Conservation (phyloP, 2,888 invertebrate genomes). For the Mayetiola destructor region DNA sequence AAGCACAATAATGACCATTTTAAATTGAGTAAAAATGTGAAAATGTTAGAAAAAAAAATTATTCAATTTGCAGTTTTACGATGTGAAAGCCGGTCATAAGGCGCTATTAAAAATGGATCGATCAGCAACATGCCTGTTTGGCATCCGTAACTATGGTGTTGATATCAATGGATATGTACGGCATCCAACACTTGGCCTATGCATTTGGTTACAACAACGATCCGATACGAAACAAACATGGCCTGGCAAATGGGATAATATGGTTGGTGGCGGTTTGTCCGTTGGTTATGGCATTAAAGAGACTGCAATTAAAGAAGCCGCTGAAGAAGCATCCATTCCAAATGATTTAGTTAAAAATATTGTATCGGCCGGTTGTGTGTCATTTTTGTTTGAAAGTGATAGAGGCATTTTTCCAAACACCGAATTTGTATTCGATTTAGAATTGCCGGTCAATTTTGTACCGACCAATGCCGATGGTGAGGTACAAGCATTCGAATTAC, state of each 20-base stretch:
- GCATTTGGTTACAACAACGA: slow-evolving; percentile 85
- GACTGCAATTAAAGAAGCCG: slow-evolving; percentile 85
- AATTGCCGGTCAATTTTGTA: slow-evolving; percentile 74
- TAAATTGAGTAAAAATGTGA: neutral
- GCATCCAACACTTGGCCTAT: slow-evolving; percentile 70
- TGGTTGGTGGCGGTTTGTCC: slow-evolving; percentile 86
- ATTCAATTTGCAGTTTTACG: slow-evolving; percentile 54
- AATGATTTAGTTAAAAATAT: slow-evolving; percentile 51
- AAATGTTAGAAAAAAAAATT: neutral
- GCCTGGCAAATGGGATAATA: slow-evolving; percentile 93
- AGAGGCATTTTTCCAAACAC: slow-evolving; percentile 88
- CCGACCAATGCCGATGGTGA: slow-evolving; percentile 92
- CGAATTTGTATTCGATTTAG: slow-evolving; percentile 85
- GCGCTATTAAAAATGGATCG: slow-evolving; percentile 69
- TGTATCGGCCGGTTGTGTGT: slow-evolving; percentile 36
- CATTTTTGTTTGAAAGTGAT: slow-evolving; percentile 79
- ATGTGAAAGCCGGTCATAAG: slow-evolving; percentile 58
- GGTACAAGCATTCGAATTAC: slow-evolving; percentile 77
- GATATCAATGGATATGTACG: slow-evolving; percentile 87
- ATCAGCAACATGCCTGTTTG: slow-evolving; percentile 85
- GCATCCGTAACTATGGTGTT: slow-evolving; percentile 85
- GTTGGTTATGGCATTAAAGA: slow-evolving; percentile 78
- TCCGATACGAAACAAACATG: slow-evolving; percentile 86
- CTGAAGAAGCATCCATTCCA: slow-evolving; percentile 85
- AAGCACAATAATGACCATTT: slow-evolving; percentile 18